Evolutionary conservation across 2,888 invertebrate genomes (phyloP).

Genomic region (Netelia melanura): DNA sequence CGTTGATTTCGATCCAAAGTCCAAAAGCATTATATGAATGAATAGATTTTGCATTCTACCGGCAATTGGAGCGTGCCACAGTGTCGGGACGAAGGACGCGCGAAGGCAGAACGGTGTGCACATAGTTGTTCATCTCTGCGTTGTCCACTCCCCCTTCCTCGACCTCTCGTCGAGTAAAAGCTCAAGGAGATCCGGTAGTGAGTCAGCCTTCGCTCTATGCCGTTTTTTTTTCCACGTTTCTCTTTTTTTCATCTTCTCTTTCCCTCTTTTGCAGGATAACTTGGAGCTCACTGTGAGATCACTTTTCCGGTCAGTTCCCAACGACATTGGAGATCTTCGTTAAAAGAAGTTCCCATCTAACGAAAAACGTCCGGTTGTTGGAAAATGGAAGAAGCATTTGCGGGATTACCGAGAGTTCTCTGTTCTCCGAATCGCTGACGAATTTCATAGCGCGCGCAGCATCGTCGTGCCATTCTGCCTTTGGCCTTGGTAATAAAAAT

Average conservation of each 20-base stretch:
- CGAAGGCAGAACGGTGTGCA: conserved; percentile 13
- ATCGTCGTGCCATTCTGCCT: background rate
- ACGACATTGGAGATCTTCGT: background rate
- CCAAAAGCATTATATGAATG: conserved; percentile 66
- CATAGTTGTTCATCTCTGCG: conserved; percentile 34
- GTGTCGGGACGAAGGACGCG: background rate
- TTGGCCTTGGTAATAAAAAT: background rate
- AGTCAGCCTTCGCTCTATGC: conserved; percentile 78
- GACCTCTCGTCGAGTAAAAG: conserved; percentile 72
- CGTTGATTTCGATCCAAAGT: conserved; percentile 47
- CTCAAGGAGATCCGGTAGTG: conserved; percentile 82
- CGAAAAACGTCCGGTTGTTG: background rate
- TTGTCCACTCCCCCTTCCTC: conserved; percentile 59
- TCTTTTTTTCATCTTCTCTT: conserved; percentile 21
- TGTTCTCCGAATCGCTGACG: background rate
- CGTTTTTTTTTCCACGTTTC: conserved; percentile 70
- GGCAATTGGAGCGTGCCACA: conserved; percentile 63
- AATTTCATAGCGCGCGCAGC: background rate
- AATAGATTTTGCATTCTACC: conserved; percentile 64
- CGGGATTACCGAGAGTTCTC: too few relatives aligned
- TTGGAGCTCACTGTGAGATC: conserved; percentile 37
- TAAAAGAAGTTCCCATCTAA: background rate
- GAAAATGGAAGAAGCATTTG: too few relatives aligned
- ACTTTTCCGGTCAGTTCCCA: conserved; percentile 57
- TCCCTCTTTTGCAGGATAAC: conserved; percentile 28